Evolutionary conservation across 2,113 vertebrate species (phyloP).

Genomic region (Microtus oregoni): DNA sequence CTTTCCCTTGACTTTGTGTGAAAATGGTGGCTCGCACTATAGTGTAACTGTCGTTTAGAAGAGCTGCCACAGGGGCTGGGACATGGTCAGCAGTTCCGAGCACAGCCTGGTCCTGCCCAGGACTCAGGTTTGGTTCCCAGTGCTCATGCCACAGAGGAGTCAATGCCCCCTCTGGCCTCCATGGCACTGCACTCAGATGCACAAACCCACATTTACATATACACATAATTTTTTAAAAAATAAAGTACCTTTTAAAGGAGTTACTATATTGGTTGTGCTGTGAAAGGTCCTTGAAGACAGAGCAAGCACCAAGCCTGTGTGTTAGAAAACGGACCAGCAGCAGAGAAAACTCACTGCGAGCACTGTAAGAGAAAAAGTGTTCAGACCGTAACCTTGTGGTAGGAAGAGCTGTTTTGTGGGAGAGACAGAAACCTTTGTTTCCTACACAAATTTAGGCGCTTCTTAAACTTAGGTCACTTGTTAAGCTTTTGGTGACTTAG

Average conservation of each 20-base stretch:
- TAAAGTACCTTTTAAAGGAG: not conserved
- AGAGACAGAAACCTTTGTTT: not conserved
- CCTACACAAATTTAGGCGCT: not conserved
- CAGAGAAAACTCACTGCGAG: not conserved
- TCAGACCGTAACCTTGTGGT: not conserved
- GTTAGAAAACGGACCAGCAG: not conserved
- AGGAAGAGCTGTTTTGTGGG: not conserved
- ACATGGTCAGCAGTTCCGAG: not conserved
- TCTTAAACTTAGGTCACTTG: not conserved
- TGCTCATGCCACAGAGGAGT: not conserved
- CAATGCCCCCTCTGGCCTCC: not conserved
- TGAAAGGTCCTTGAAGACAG: slow-evolving; percentile 1
- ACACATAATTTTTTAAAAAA: no score
- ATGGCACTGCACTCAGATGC: not conserved
- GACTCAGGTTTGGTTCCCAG: not conserved
- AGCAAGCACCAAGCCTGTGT: not conserved
- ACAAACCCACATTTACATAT: not conserved
- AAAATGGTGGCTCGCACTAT: not conserved
- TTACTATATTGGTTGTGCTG: not conserved
- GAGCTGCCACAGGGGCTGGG: not conserved
- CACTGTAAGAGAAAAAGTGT: not conserved
- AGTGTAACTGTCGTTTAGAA: not conserved
- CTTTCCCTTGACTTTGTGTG: not conserved
- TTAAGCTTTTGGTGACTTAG: not conserved
- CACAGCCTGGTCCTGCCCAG: not conserved